Conservation (phyloP, 2,888 invertebrate genomes). For the Petrophora chlorosata region DNA sequence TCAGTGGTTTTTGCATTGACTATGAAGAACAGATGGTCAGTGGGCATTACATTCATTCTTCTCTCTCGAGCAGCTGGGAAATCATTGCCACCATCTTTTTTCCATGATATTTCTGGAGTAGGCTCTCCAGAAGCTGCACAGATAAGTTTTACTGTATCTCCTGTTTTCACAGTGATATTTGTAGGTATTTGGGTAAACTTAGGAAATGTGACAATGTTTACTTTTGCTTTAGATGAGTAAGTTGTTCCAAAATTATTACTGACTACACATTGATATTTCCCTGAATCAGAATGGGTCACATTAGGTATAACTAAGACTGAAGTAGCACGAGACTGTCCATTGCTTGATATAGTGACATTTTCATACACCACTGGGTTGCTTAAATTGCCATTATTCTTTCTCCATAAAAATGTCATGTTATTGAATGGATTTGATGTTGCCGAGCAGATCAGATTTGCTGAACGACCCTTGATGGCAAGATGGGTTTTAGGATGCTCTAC, state of each 20-base stretch:
- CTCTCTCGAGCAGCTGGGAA: constrained; percentile 97
- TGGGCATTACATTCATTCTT: constrained; percentile 95
- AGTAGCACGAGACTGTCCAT: constrained; percentile 86
- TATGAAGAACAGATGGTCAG: constrained; percentile 96
- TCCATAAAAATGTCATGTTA: constrained; percentile 93
- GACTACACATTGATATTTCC: constrained; percentile 96
- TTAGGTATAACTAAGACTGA: constrained; percentile 89
- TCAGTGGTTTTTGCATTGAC: constrained; percentile 95
- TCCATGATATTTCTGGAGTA: constrained; percentile 94
- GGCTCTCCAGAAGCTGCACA: constrained; percentile 97
- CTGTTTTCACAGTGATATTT: constrained; percentile 93
- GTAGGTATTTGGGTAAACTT: constrained; percentile 92
- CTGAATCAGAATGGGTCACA: constrained; percentile 91
- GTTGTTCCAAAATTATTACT: constrained; percentile 94
- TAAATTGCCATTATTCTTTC: constrained; percentile 89
- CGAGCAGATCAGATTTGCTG: constrained; percentile 91
- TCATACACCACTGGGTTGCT: constrained; percentile 75
- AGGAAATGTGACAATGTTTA: constrained; percentile 95
- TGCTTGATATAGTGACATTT: constrained; percentile 72
- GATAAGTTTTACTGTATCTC: constrained; percentile 93
- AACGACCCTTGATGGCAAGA: constrained; percentile 94
- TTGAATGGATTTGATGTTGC: constrained; percentile 91
- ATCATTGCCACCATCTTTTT: constrained; percentile 96
- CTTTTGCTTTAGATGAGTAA: constrained; percentile 93
- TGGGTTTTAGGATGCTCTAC: constrained; percentile 91